Conservation (phyloP, 2,888 invertebrate species). For the Norana najaformis region DNA sequence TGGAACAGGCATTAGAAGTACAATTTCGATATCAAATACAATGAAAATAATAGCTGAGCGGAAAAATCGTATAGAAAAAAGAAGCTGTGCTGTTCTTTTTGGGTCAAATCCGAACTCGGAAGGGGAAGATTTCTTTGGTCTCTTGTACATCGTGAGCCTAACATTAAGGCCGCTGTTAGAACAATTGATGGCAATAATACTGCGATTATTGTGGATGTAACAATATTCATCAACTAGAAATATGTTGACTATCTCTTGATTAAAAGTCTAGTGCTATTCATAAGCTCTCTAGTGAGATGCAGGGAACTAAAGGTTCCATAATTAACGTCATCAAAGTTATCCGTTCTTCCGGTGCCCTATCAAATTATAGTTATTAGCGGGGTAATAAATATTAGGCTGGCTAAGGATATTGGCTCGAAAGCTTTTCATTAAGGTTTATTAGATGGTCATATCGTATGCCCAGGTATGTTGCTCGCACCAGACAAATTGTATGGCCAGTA, state of each 20-base stretch:
- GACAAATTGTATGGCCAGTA: slow-evolving; percentile 71
- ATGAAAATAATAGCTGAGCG: too few relatives aligned
- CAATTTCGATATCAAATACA: too few relatives aligned
- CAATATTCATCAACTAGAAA: slow-evolving; percentile 38
- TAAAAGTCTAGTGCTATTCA: slow-evolving; percentile 43
- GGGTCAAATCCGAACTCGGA: slow-evolving; percentile 72
- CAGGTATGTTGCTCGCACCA: slow-evolving; percentile 73
- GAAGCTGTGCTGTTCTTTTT: slow-evolving; percentile 63
- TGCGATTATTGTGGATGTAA: slow-evolving; percentile 29
- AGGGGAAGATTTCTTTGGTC: slow-evolving; percentile 57
- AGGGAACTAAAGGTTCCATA: slow-evolving; percentile 38
- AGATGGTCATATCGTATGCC: slow-evolving; percentile 78
- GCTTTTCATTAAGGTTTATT: slow-evolving; percentile 64
- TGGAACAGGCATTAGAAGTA: too few relatives aligned
- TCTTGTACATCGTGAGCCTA: slow-evolving; percentile 35
- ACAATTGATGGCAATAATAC: slow-evolving; percentile 33
- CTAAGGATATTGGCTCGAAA: slow-evolving; percentile 45
- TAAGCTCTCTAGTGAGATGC: slow-evolving; percentile 41
- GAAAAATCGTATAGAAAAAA: too few relatives aligned
- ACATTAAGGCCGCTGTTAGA: slow-evolving; percentile 29
- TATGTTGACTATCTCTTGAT: slow-evolving; percentile 40
- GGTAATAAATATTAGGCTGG: slow-evolving; percentile 24
- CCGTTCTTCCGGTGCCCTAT: slow-evolving; percentile 46
- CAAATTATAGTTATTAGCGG: neutral
- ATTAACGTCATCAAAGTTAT: slow-evolving; percentile 46